phyloP scores from a whole-genome alignment of 2,888 invertebrate species.

The Brenthis ino region DNA sequence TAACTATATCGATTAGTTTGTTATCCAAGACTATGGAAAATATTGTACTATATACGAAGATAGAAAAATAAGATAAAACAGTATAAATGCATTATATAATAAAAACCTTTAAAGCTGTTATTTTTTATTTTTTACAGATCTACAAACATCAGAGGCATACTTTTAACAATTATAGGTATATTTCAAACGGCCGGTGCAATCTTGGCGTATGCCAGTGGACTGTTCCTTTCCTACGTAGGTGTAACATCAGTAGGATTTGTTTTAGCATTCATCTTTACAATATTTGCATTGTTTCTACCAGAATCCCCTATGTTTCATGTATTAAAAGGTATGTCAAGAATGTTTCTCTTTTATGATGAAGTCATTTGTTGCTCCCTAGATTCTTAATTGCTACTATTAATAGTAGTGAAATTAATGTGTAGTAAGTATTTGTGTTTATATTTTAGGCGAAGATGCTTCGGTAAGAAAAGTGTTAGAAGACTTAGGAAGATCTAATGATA shows the following conservation, averaged over 20 bases:
- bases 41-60: neutral
- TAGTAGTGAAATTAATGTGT: no score
- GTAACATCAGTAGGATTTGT: constrained; percentile 45
- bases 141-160: constrained; percentile 52
- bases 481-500: constrained; percentile 53
- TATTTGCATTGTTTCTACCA: constrained; percentile 46
- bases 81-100: neutral
- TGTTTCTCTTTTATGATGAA: no score
- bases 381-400: no score
- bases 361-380: no score
- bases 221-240: constrained; percentile 44
- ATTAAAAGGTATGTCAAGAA: constrained; percentile 46
- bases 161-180: constrained; percentile 49
- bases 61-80: no score
- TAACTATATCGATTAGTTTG: neutral
- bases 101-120: neutral
- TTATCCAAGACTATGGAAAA: neutral
- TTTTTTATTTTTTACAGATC: constrained; percentile 48
- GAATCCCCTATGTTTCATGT: constrained; percentile 56
- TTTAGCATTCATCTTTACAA: constrained; percentile 38
- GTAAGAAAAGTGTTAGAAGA: constrained; percentile 45
- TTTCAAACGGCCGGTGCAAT: constrained; percentile 49
- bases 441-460: constrained; percentile 49
- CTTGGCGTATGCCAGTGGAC: constrained; percentile 46
- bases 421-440: neutral